Evolutionary conservation across 2,888 invertebrate species (phyloP), one percentile per base, ranked within the genome.

Genomic region (Tachina grossa): DNA sequence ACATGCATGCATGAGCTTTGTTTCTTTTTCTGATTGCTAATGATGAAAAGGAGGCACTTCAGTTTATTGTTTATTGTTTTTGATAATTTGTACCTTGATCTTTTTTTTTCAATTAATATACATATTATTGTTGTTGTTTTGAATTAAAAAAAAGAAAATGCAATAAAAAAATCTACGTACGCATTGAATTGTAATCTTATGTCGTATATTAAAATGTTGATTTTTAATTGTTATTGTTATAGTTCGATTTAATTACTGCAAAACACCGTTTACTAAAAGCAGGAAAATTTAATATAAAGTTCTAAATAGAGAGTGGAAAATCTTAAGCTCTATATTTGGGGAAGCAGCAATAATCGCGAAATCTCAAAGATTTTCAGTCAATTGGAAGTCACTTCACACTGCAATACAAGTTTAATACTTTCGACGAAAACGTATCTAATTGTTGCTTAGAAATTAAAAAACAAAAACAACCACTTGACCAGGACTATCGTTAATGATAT

Each of bases 11-110:
- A 51, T 14, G 14, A 11, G 14, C 14, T 13, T 49, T 14, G 49
- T 14, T 11, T 76, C 39, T 75, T 77, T 43, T 72, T 43, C 63
- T 77, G 82, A 76, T 76, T 76, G 65, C 63, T 19, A 65, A 39
- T 71, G 43, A 16, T 65, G 45, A 77, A 83, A 71, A 76, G 49
- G 55, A 77, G 71, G 41, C 63, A 79, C 61, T 85, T 71, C 16
- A 61, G 63, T 76, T 80, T 53, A 79, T 83, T 79, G 75, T 71
- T 83, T 76, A 78, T 74, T 80, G 22, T 83, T 80, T 65, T 75
- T 81, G 63, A 74, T 84, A 47, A 59, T 84, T 84, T 86, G 84
- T 86, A 84, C 86, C 86, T 86, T 86, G 86, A 84, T 84, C 86
- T 86, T 78, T 81, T 82, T n/a, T 77, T 71, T 76, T 74, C 6